Evolutionary conservation across 2,797 vertebrate genomes (phyloP).

Genomic region (Poecilia velifera): DNA sequence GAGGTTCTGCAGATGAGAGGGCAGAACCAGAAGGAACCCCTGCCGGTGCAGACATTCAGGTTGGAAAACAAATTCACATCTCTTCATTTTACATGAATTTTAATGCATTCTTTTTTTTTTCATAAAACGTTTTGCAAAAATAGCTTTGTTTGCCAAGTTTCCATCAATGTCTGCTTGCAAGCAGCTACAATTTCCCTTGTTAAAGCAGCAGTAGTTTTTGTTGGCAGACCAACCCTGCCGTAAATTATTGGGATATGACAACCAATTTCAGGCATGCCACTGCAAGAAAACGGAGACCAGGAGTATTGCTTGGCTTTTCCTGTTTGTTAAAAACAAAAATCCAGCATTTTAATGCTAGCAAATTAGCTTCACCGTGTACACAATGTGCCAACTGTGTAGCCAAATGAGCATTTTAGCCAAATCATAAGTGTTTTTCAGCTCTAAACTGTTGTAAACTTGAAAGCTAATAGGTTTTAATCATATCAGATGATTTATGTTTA

Average conservation of each 20-base stretch:
- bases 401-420: not conserved
- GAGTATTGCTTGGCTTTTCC: not conserved
- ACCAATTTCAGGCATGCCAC: not conserved
- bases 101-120: not conserved
- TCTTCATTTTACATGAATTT: not conserved
- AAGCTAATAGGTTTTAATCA: not conserved
- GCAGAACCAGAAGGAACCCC: constrained; percentile 93
- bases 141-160: not conserved
- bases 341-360: not conserved
- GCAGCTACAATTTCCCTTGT: not conserved
- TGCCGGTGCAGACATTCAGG: constrained; percentile 98
- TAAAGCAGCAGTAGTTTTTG: not conserved
- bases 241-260: not conserved
- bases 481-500: not conserved
- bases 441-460: not conserved
- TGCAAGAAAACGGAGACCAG: not conserved
- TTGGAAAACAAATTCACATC: constrained; percentile 43
- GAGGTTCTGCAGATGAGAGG: constrained; percentile 95
- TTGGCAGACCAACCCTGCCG: not conserved
- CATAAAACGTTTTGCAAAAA: not conserved
- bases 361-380: not conserved
- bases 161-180: not conserved
- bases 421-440: not conserved
- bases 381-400: not conserved
- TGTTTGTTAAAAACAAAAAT: not conserved